Percentiles rank a stretch among this genome's conserved stretches.
These are phyloP conservation scores for Osmerus eperlanus DNA, from an alignment of 2,113 vertebrate genomes.

Conservation along the genomic window DNA sequence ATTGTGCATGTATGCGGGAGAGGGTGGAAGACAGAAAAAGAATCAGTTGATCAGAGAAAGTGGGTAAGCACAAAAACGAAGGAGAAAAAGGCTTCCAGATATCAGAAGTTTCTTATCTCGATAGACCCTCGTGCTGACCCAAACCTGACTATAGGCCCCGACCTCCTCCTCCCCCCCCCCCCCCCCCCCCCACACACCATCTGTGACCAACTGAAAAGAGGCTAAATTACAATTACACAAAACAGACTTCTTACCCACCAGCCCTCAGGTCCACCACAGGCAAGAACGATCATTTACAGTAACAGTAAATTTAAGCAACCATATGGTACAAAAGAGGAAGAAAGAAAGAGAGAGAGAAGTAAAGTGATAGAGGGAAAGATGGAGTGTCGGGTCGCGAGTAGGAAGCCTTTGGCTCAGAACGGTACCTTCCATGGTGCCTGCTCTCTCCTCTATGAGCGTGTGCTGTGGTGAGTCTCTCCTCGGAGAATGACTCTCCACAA, in stretches of 20 bases:
- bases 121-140: conserved; percentile 19
- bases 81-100: neutral
- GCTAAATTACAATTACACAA: conserved; percentile 21
- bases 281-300: neutral
- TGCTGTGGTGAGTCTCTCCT: neutral
- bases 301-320: neutral
- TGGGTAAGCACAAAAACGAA: neutral
- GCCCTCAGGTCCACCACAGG: neutral
- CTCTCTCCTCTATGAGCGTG: neutral
- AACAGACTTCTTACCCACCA: conserved; percentile 19
- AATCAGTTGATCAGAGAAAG: neutral
- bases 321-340: neutral
- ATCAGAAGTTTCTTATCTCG: conserved; percentile 14
- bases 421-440: conserved; percentile 47
- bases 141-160: neutral
- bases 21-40: neutral
- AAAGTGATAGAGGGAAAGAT: neutral
- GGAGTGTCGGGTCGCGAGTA: neutral
- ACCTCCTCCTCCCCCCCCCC: no score
- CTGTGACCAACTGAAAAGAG: conserved; percentile 14
- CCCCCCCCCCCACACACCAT: neutral
- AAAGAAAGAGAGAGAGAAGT: neutral
- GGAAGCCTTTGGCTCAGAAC: neutral
- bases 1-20: neutral
- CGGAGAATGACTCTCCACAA: conserved; percentile 4